These are phyloP conservation scores for Campopleginae sp. DNA, from an alignment of 2,888 invertebrate genomes.

Conservation along the genomic window DNA sequence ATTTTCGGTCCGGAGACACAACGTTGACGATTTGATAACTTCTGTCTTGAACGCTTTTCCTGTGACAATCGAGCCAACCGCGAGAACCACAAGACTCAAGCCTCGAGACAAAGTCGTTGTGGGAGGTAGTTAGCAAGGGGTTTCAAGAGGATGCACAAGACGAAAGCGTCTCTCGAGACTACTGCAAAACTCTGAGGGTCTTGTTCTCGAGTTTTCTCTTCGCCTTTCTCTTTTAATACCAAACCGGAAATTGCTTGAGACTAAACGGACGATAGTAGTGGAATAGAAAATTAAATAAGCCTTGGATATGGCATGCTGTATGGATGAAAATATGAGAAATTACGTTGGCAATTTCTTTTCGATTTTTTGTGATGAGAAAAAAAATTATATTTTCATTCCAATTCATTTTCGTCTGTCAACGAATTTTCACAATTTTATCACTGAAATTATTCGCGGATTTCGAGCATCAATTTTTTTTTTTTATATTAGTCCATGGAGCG, in stretches of 20 bases:
- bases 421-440: background rate
- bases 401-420: background rate
- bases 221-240: constrained; percentile 27
- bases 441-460: background rate
- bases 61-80: constrained; percentile 35
- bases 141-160: constrained; percentile 28
- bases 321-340: background rate
- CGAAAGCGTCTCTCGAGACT: constrained; percentile 40
- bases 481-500: background rate
- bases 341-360: no score
- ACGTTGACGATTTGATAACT: constrained; percentile 1
- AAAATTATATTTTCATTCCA: background rate
- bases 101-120: constrained; percentile 38
- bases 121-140: constrained; percentile 23
- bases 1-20: background rate
- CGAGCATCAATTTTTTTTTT: background rate
- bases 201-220: constrained; percentile 27
- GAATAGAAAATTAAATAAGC: background rate
- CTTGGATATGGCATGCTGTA: background rate
- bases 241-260: constrained; percentile 44
- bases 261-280: constrained; percentile 11
- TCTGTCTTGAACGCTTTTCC: constrained; percentile 8
- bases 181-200: constrained; percentile 35
- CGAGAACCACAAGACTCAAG: constrained; percentile 32
- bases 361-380: background rate